phyloP scores from a whole-genome alignment of 1,140 invertebrate genomes.

The Heliconius hewitsoni region DNA sequence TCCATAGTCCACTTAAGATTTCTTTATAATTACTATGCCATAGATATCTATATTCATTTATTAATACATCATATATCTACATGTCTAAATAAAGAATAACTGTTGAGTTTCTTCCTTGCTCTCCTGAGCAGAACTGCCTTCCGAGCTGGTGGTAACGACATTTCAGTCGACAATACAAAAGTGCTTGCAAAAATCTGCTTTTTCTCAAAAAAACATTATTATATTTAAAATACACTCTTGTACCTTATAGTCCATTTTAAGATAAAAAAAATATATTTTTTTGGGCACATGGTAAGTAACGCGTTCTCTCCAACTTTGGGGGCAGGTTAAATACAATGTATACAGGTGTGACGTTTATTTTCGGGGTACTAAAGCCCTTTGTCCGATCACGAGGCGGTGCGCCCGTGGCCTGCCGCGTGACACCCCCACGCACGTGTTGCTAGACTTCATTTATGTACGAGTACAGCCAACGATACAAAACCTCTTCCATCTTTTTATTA shows the following conservation, averaged over 20 bases:
- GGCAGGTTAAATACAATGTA: slow-evolving; percentile 2
- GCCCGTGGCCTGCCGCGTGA: slow-evolving; percentile 43
- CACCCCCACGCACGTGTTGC: slow-evolving; percentile 17
- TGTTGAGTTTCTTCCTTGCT: no score
- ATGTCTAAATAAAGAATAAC: no score
- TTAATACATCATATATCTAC: no score
- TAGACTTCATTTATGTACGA: slow-evolving; percentile 17
- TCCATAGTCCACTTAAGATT: no score
- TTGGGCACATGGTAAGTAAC: not conserved
- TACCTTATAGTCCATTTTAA: not conserved
- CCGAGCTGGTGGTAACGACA: no score
- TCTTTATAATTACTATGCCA: no score
- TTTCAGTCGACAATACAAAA: no score
- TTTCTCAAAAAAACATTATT: no score
- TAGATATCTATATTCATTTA: no score
- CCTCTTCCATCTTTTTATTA: not conserved
- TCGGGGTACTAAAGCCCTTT: slow-evolving; percentile 7
- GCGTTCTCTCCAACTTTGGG: not conserved
- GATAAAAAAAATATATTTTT: not conserved
- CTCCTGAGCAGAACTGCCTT: no score
- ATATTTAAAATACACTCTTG: no score
- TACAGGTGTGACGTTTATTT: slow-evolving; percentile 18
- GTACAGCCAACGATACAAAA: slow-evolving; percentile 13
- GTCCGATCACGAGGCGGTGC: slow-evolving; percentile 28
- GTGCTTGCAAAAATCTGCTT: no score